Conservation (phyloP, 2,888 invertebrate species). For the Scaeva pyrastri region DNA sequence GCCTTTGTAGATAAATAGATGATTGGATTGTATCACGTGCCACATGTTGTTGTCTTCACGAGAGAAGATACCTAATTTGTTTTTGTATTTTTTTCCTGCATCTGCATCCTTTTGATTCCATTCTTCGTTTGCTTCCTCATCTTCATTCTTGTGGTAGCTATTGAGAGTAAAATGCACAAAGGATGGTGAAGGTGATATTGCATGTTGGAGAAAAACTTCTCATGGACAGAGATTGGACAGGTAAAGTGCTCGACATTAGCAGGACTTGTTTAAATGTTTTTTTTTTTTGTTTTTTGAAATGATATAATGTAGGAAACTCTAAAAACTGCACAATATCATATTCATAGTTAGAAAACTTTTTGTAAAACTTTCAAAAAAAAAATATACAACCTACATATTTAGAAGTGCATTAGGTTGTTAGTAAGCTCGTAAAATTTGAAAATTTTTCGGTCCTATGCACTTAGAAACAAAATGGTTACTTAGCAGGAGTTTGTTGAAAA, state of each 20-base stretch:
- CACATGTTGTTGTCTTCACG: slow-evolving; percentile 36
- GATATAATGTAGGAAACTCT: neutral
- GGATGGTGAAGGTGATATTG: slow-evolving; percentile 10
- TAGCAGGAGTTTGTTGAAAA: too few relatives aligned
- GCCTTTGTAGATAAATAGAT: slow-evolving; percentile 48
- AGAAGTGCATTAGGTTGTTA: too few relatives aligned
- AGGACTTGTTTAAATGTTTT: slow-evolving; percentile 16
- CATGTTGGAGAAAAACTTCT: neutral
- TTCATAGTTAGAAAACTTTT: too few relatives aligned
- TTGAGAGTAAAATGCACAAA: slow-evolving; percentile 9
- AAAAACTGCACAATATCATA: too few relatives aligned
- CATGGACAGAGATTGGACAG: neutral
- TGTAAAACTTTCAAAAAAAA: too few relatives aligned
- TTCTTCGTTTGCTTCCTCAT: neutral
- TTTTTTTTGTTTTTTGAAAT: too few relatives aligned
- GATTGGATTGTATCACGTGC: slow-evolving; percentile 66
- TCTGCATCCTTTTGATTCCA: too few relatives aligned
- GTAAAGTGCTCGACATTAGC: neutral
- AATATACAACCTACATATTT: too few relatives aligned
- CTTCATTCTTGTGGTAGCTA: neutral
- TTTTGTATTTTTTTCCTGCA: neutral
- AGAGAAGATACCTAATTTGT: neutral
- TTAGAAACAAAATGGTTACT: too few relatives aligned
- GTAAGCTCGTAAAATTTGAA: too few relatives aligned
- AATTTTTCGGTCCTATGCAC: too few relatives aligned